These are phyloP conservation scores for Tyria jacobaeae DNA, from an alignment of 2,888 invertebrate species.

Conservation along the genomic window DNA sequence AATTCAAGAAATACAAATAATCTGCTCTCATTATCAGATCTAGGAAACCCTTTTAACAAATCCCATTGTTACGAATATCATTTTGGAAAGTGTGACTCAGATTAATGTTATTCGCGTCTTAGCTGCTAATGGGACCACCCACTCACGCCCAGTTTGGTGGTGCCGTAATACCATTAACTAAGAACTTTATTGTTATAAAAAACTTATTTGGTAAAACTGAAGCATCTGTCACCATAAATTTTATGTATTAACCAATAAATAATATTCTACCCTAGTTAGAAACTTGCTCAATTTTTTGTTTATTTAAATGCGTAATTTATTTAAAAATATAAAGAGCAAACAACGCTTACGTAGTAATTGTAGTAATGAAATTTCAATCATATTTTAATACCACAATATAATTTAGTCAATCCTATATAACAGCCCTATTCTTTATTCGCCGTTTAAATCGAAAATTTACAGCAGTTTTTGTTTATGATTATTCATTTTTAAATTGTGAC, in stretches of 20 bases:
- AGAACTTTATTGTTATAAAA: constrained; percentile 8
- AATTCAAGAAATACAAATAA: background rate
- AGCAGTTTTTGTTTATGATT: no score
- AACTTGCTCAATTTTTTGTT: background rate
- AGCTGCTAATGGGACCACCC: constrained; percentile 31
- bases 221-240: constrained; percentile 13
- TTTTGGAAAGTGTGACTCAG: constrained; percentile 50
- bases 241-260: constrained; percentile 3
- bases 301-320: no score
- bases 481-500: no score
- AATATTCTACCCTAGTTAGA: background rate
- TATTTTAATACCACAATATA: no score
- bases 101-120: constrained; percentile 43
- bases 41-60: constrained; percentile 30
- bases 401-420: no score
- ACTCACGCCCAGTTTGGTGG: constrained; percentile 27
- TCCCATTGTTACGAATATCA: constrained; percentile 29
- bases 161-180: background rate
- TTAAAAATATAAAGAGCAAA: no score
- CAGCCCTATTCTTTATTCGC: no score
- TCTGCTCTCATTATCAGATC: constrained; percentile 17
- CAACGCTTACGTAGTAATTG: no score
- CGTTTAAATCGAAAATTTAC: no score
- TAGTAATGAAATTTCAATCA: no score
- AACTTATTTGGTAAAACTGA: constrained; percentile 13